These are phyloP conservation scores for Cranoglanis bouderius DNA, from an alignment of 2,113 vertebrate species.

Conservation along the genomic window DNA sequence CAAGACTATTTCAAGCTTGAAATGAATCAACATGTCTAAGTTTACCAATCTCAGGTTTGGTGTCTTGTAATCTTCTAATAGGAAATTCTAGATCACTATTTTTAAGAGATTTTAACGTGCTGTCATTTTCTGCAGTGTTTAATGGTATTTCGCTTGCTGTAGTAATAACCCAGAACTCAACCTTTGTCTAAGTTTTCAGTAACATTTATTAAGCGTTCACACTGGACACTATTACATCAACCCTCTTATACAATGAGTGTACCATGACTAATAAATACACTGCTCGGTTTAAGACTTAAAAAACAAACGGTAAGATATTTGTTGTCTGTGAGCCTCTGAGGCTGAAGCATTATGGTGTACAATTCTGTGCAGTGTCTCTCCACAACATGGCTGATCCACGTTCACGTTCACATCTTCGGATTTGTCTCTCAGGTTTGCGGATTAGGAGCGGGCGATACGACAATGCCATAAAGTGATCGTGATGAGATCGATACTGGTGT, in stretches of 20 bases:
- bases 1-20: too few species aligned
- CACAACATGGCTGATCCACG: not conserved
- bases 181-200: constrained; percentile 24
- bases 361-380: constrained; percentile 4
- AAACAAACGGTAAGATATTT: not conserved
- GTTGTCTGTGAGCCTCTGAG: not conserved
- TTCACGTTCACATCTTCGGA: not conserved
- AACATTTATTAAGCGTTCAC: constrained; percentile 55
- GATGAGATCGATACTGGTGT: not conserved
- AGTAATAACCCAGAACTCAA: not conserved
- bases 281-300: constrained; percentile 25
- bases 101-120: not conserved
- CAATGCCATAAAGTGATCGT: not conserved
- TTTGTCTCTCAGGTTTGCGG: not conserved
- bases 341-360: constrained; percentile 15
- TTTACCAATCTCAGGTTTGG: not conserved
- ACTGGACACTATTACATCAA: constrained; percentile 40
- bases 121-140: not conserved
- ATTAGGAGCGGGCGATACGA: not conserved
- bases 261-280: constrained; percentile 17
- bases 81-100: not conserved
- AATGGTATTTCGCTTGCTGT: not conserved
- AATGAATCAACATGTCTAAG: too few species aligned
- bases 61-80: not conserved
- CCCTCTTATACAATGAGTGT: not conserved